phyloP scores from a whole-genome alignment of 2,113 vertebrate genomes.

The Dromaius novaehollandiae region DNA sequence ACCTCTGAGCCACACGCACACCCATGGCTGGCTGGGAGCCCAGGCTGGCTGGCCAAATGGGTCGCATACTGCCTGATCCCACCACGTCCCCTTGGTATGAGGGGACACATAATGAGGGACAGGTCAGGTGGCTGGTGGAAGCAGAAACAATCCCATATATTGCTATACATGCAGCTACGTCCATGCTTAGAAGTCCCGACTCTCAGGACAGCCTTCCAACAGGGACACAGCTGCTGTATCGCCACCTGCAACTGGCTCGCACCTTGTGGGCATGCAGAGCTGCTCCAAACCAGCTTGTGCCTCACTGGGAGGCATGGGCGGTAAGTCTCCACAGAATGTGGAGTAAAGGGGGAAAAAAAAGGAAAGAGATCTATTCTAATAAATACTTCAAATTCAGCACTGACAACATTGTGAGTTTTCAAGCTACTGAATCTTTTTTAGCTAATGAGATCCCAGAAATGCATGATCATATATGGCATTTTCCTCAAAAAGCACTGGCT shows the following conservation, averaged over 20 bases:
- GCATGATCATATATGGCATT: not conserved
- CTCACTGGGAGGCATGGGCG: not conserved
- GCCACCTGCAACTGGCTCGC: not conserved
- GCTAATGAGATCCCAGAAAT: not conserved
- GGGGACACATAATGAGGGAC: not conserved
- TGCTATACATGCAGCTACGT: not conserved
- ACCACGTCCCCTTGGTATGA: not conserved
- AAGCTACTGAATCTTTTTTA: not conserved
- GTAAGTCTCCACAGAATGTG: not conserved
- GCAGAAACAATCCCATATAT: not conserved
- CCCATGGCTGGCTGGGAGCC: not conserved
- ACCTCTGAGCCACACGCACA: not conserved
- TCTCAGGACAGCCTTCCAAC: not conserved
- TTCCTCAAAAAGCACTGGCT: not conserved
- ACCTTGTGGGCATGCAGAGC: rapidly evolving
- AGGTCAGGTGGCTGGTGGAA: not conserved
- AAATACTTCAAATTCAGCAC: not conserved
- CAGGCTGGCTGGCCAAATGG: not conserved
- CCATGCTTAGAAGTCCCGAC: not conserved
- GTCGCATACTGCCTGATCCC: not conserved
- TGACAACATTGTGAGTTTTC: not conserved
- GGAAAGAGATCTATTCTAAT: not conserved
- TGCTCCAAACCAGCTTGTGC: not conserved
- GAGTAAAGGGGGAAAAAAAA: not conserved
- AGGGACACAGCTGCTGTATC: not conserved